Conservation (phyloP, 2,797 vertebrate species). For the Perodicticus potto region DNA sequence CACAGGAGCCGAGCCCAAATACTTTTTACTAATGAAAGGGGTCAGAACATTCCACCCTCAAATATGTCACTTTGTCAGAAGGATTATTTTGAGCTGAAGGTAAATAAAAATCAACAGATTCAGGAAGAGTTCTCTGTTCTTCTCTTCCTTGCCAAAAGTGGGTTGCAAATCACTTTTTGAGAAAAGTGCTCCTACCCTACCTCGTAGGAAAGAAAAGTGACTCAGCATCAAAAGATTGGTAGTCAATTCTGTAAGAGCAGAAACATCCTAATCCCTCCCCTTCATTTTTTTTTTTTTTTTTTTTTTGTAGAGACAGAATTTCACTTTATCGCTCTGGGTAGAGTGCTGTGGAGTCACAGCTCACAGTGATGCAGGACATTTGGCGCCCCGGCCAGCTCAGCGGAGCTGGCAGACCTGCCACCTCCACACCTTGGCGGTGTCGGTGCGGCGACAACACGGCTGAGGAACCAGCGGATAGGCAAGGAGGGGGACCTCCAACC, state of each 20-base stretch:
- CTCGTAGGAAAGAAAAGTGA: background rate
- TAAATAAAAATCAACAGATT: background rate
- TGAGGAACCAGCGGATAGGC: too few species aligned
- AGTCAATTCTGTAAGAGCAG: background rate
- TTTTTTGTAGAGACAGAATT: too few species aligned
- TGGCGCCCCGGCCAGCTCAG: too few species aligned
- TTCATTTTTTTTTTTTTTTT: too few species aligned
- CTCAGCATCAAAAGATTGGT: background rate
- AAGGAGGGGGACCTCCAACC: too few species aligned
- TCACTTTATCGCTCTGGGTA: too few species aligned
- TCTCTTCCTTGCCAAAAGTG: background rate
- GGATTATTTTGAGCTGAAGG: background rate
- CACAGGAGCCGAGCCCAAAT: background rate
- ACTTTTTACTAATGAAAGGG: background rate
- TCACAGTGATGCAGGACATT: too few species aligned
- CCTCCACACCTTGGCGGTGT: too few species aligned
- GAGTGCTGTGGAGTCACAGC: too few species aligned
- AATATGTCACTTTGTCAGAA: background rate
- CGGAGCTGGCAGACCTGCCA: too few species aligned
- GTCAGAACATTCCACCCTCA: background rate
- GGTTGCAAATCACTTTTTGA: background rate
- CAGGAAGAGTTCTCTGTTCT: background rate
- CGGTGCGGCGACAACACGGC: too few species aligned
- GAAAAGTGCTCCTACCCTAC: background rate
- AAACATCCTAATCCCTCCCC: too few species aligned